Percentiles rank a stretch among this genome's conserved stretches.
These are phyloP conservation scores for Patella pellucida DNA, from an alignment of 2,888 invertebrate genomes.

Conservation along the genomic window DNA sequence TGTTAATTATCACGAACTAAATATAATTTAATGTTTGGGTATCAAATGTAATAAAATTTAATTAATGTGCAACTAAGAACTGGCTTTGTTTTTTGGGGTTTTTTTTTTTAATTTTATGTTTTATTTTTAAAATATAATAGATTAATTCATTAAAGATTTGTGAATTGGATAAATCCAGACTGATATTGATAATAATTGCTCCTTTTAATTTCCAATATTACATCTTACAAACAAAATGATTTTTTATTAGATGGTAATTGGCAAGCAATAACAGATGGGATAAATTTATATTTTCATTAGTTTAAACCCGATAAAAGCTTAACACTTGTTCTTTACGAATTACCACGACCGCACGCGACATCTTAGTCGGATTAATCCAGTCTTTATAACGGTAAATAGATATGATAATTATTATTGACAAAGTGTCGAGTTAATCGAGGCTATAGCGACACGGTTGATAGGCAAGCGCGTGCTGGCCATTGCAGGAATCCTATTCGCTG, in stretches of 20 bases:
- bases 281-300: conserved; percentile 5
- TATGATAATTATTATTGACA: conserved; percentile 10
- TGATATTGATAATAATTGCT: too few species aligned
- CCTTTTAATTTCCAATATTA: background rate
- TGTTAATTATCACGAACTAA: too few species aligned
- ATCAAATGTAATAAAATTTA: too few species aligned
- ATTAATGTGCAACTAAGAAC: too few species aligned
- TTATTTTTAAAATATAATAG: too few species aligned
- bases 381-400: conserved; percentile 5
- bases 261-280: background rate
- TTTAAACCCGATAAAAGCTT: conserved; percentile 7
- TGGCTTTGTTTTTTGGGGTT: too few species aligned
- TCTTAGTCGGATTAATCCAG: conserved; percentile 5
- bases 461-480: conserved; percentile 2
- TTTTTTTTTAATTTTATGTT: too few species aligned
- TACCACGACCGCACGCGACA: background rate
- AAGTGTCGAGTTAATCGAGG: conserved; percentile 5
- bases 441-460: conserved; percentile 8
- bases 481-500: conserved; percentile 15
- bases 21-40: too few species aligned
- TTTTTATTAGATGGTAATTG: background rate
- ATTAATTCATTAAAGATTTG: too few species aligned
- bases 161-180: too few species aligned
- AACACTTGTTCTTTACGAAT: background rate
- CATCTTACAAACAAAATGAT: conserved; percentile 1